Evolutionary conservation across 2,113 vertebrate genomes (phyloP).

Genomic region (Anser brachyrhynchus): DNA sequence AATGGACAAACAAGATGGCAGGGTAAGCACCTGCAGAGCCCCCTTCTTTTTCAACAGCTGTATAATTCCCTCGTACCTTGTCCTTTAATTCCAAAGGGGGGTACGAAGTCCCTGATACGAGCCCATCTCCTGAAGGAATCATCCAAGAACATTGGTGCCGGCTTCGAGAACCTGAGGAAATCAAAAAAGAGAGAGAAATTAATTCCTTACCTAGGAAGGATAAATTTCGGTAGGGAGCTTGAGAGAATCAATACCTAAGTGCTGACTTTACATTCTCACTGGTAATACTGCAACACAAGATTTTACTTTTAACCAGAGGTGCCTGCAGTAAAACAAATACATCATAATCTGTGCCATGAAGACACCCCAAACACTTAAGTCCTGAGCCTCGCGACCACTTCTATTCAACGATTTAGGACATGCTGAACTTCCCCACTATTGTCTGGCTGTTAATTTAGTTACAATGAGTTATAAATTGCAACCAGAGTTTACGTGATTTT

Average conservation of each 20-base stretch:
- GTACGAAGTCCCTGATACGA: slow-evolving; percentile 83
- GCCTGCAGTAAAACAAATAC: not conserved
- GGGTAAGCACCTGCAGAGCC: not conserved
- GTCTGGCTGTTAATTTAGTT: not conserved
- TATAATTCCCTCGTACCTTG: slow-evolving; percentile 78
- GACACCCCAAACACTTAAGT: not conserved
- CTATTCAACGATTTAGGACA: not conserved
- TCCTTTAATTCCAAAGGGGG: slow-evolving; percentile 88
- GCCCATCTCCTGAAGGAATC: slow-evolving; percentile 85
- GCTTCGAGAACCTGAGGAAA: slow-evolving; percentile 82
- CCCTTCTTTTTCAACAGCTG: not conserved
- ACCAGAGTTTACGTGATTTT: not conserved
- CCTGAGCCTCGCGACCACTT: not conserved
- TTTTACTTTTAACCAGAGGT: not conserved
- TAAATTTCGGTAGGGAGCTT: not conserved
- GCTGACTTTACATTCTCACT: not conserved
- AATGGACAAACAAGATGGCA: not conserved
- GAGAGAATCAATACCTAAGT: not conserved
- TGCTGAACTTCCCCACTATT: not conserved
- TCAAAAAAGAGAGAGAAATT: slow-evolving; percentile 50
- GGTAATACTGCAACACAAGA: not conserved
- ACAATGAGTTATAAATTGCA: not conserved
- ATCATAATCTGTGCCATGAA: not conserved
- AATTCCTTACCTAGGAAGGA: not conserved
- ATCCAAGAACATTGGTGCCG: slow-evolving; percentile 86